Base-by-base conservation (phyloP, 2,113 vertebrate species). In the Harpagus bidentatus region DNA sequence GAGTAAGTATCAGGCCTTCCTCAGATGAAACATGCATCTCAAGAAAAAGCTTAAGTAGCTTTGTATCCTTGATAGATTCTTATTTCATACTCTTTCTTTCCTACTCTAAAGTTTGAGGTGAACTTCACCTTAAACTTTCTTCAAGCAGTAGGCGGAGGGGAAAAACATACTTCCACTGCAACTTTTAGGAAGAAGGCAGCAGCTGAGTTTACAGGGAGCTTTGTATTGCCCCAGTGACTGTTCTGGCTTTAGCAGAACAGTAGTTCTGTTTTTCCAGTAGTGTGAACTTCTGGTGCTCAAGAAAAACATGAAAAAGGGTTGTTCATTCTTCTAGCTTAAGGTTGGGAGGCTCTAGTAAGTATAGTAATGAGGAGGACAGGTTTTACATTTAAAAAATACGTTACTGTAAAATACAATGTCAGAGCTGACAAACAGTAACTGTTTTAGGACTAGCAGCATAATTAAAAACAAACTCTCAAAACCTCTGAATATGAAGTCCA, bases 71-170 rank as follows among this genome's bases (percentile, higher is more conserved):
- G 26, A 20, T 53, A 23, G 22, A 15, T 42, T 76, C 56, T 59
- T 79, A 10, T 17, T 84, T 88, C 3, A 4, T 52, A 13, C 6
- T 43, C 23, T 25, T 40, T 34, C 1, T 4, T 80, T 73, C 25
- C 14, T 84, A 10, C 28, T 81, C 7, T 65, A 12, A 79, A 79
- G 50, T 63, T 47, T 29, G 31, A 3, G 17, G 16, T 90, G 40
- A 78, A 31, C 13, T 34, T 67, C 13, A 43, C 16, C 62, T 66
- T 7, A 38, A 58, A 23, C 7, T 40, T 65, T 2, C 5, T 32
- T 53, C 6, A 9, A 6, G 31, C 6, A 28, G 50, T 16, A 36
- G 13, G 16, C 28, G 6, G 1, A 9, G 6, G 3, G 6, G 14
- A 1, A 18, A 18, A 21, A 13, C 7, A 36, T 2, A 5, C 7